These are phyloP conservation scores for Apodemia zela DNA, from an alignment of 2,888 invertebrate genomes.

Conservation along the genomic window DNA sequence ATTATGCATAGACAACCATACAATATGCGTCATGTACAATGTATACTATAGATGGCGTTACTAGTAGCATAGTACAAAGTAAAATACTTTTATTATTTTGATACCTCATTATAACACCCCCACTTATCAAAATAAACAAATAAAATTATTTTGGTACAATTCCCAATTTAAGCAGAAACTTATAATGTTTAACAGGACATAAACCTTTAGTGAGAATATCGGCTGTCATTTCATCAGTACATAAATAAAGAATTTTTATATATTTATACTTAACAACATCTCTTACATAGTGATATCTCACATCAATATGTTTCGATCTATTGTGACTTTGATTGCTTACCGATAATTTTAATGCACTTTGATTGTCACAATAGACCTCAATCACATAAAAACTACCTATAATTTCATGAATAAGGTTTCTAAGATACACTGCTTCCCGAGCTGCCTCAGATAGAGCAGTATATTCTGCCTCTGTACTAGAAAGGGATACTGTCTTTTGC, in stretches of 20 bases:
- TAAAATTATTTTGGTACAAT: neutral
- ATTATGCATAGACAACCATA: too few relatives aligned
- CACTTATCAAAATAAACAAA: neutral
- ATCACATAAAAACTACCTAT: constrained; percentile 18
- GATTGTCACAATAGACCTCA: neutral
- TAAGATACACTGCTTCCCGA: constrained; percentile 14
- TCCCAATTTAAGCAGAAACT: neutral
- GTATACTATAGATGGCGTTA: too few relatives aligned
- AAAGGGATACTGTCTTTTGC: constrained; percentile 24
- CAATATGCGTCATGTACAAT: too few relatives aligned
- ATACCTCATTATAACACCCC: neutral
- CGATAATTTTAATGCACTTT: constrained; percentile 27
- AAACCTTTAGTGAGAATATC: neutral
- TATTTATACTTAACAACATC: neutral
- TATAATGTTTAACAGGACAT: neutral
- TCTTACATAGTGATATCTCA: constrained; percentile 3
- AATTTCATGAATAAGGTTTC: constrained; percentile 26
- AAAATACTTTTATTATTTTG: too few relatives aligned
- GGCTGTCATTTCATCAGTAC: neutral
- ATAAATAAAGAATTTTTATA: neutral
- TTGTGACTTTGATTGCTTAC: constrained; percentile 23
- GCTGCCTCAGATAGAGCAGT: constrained; percentile 25
- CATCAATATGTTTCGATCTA: constrained; percentile 15
- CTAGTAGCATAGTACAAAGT: too few relatives aligned
- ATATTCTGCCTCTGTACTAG: constrained; percentile 27